These are phyloP conservation scores for Temnothorax unifasciatus DNA, from an alignment of 2,888 invertebrate species.

Conservation along the genomic window DNA sequence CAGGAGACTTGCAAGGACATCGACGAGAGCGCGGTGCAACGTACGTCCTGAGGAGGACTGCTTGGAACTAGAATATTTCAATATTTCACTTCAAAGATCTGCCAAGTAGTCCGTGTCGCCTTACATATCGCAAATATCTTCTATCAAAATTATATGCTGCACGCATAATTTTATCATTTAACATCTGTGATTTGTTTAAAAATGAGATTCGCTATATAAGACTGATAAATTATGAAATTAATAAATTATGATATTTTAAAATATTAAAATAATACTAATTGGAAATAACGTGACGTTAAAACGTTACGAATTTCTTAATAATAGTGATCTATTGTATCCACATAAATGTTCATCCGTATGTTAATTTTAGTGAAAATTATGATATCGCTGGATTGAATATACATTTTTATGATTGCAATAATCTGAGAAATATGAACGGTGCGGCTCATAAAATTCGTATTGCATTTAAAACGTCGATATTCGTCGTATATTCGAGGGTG, in stretches of 20 bases:
- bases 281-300: neutral
- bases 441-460: constrained; percentile 6
- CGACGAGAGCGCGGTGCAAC: constrained; percentile 93
- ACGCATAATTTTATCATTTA: neutral
- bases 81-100: neutral
- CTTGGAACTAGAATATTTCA: constrained; percentile 91
- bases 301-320: neutral
- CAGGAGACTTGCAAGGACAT: constrained; percentile 95
- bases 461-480: constrained; percentile 38
- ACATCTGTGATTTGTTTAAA: neutral
- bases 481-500: constrained; percentile 21
- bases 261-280: neutral
- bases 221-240: neutral
- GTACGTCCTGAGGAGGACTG: constrained; percentile 93
- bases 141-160: neutral
- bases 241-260: neutral
- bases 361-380: constrained; percentile 7
- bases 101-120: neutral
- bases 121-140: neutral
- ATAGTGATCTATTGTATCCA: neutral
- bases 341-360: neutral
- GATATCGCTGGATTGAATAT: neutral
- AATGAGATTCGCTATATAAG: neutral
- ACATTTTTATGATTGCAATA: constrained; percentile 31
- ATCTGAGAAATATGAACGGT: constrained; percentile 29